A percentile compares a stretch with the other conserved stretches of the same genome.
Conservation (phyloP, 2,888 invertebrate species). For the Drosophila aldrichi region DNA sequence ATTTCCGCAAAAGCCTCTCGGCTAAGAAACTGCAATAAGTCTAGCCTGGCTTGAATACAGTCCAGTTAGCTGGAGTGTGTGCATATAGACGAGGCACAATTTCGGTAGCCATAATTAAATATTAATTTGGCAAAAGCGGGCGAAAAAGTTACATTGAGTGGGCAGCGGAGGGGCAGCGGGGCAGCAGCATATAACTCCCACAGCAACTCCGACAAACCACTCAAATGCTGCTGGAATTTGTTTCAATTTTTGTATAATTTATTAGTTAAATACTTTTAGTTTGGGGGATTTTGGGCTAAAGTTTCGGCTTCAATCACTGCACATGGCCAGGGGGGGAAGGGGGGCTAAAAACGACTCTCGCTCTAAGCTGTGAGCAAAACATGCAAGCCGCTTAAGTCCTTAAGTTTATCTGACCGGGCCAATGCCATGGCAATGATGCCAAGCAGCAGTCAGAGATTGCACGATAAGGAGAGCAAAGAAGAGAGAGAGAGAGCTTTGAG, state of each 20-base stretch:
- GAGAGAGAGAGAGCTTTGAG: conserved; percentile 15
- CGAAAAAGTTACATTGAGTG: conserved; percentile 11
- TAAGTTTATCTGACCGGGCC: conserved; percentile 70
- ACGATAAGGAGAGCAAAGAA: conserved; percentile 3
- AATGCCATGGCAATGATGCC: conserved; percentile 62
- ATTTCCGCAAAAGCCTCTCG: conserved; percentile 51
- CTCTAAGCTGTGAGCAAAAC: conserved; percentile 66
- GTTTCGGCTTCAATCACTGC: conserved; percentile 62
- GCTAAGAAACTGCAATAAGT: conserved; percentile 23
- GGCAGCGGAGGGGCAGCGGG: too few species aligned
- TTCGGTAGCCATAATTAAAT: conserved; percentile 57
- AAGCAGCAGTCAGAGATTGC: background rate
- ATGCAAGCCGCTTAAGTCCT: conserved; percentile 81
- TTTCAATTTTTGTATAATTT: conserved; percentile 81
- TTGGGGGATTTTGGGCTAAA: conserved; percentile 60
- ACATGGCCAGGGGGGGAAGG: conserved; percentile 13
- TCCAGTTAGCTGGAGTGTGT: too few species aligned
- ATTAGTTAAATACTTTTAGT: conserved; percentile 82
- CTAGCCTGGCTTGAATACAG: background rate
- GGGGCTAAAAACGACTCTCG: conserved; percentile 9
- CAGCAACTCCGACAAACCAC: conserved; percentile 40
- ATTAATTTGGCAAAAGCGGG: conserved; percentile 58
- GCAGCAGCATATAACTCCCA: background rate
- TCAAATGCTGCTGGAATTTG: conserved; percentile 75
- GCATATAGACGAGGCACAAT: conserved; percentile 5